phyloP scores from a whole-genome alignment of 2,888 invertebrate genomes.

The Monochamus alternatus region DNA sequence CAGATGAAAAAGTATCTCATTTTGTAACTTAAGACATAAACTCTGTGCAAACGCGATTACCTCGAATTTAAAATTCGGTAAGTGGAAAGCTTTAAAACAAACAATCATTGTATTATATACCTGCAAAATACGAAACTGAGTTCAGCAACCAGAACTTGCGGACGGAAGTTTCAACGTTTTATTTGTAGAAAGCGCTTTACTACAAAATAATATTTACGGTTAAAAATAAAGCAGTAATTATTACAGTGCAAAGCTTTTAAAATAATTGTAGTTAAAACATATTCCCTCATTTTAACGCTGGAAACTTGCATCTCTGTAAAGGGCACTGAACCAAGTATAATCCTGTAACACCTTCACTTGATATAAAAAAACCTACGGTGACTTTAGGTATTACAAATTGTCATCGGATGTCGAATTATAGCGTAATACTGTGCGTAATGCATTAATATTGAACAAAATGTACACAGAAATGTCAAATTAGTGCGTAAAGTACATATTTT shows the following conservation, averaged over 20 bases:
- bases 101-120: constrained; percentile 9
- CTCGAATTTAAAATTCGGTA: constrained; percentile 2
- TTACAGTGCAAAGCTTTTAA: constrained; percentile 23
- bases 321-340: background rate
- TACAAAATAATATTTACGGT: constrained; percentile 17
- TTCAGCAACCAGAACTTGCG: background rate
- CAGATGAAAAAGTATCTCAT: too few species aligned
- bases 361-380: background rate
- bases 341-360: background rate
- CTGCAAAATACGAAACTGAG: constrained; percentile 4
- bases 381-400: too few species aligned
- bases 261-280: constrained; percentile 23
- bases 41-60: background rate
- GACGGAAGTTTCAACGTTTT: background rate
- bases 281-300: background rate
- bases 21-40: too few species aligned
- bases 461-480: too few species aligned
- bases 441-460: too few species aligned
- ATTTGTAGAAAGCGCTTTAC: constrained; percentile 13
- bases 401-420: too few species aligned
- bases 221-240: constrained; percentile 16
- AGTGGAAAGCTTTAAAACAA: constrained; percentile 11
- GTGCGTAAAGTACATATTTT: too few species aligned
- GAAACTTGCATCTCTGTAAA: too few species aligned
- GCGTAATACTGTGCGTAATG: too few species aligned